These are phyloP conservation scores for Pangasius krempfi DNA, from an alignment of 2,797 vertebrate genomes.

Conservation along the genomic window DNA sequence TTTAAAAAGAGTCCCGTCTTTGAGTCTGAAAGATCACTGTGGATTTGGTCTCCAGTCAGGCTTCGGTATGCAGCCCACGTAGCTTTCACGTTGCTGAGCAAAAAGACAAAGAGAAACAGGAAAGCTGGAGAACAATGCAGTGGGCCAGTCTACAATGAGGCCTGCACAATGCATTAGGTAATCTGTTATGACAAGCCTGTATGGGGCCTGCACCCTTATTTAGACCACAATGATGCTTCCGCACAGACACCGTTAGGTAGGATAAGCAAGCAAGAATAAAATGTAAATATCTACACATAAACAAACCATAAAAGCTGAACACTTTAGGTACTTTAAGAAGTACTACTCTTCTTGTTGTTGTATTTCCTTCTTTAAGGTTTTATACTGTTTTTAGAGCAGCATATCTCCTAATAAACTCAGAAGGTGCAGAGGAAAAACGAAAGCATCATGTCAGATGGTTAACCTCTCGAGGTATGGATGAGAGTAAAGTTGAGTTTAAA, in stretches of 20 bases:
- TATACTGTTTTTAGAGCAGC: neutral
- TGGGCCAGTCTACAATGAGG: slow-evolving; percentile 61
- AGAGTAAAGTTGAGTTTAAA: slow-evolving; percentile 16
- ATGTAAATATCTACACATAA: neutral
- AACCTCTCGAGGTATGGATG: slow-evolving; percentile 48
- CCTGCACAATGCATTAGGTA: slow-evolving; percentile 73
- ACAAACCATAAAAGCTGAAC: neutral
- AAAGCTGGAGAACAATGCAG: slow-evolving; percentile 73
- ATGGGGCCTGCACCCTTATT: slow-evolving; percentile 54
- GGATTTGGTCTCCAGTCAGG: slow-evolving; percentile 42
- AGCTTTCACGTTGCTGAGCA: slow-evolving; percentile 56
- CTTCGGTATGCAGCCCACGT: slow-evolving; percentile 63
- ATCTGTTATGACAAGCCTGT: slow-evolving; percentile 76
- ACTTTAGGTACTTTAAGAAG: neutral
- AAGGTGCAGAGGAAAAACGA: neutral
- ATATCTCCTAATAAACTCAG: neutral
- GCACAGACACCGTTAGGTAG: slow-evolving; percentile 21
- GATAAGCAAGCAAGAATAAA: neutral
- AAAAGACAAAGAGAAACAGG: slow-evolving; percentile 56
- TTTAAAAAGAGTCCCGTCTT: neutral
- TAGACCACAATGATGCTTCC: slow-evolving; percentile 65
- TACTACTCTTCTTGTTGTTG: neutral
- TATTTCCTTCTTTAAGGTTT: neutral
- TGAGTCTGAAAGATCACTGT: neutral
- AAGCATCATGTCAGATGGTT: slow-evolving; percentile 4